Conservation (phyloP, 2,888 invertebrate genomes). For the Callyntrura guangdongensis region DNA sequence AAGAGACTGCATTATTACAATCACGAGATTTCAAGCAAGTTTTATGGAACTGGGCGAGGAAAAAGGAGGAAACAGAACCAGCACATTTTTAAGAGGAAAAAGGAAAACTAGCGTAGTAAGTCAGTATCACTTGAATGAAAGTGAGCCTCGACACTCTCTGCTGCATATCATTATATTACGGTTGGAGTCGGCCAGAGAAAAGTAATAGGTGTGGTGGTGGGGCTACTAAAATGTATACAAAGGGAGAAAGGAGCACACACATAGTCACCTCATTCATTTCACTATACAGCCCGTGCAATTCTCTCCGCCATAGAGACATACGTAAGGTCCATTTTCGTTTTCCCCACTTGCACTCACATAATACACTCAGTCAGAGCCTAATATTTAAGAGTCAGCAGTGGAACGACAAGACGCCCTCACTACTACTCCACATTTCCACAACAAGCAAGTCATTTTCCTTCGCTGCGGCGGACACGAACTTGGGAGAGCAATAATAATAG, state of each 20-base stretch:
- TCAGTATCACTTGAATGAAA: constrained; percentile 48
- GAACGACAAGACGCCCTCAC: constrained; percentile 38
- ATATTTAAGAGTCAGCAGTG: constrained; percentile 46
- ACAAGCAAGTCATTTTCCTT: not conserved
- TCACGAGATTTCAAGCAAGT: constrained; percentile 26
- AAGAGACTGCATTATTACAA: constrained; percentile 22
- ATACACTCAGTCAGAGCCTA: not conserved
- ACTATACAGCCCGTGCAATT: not conserved
- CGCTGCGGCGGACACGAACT: constrained; percentile 8
- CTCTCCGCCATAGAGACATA: not conserved
- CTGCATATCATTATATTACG: constrained; percentile 40
- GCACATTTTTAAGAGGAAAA: constrained; percentile 27
- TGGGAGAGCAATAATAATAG: constrained; percentile 33
- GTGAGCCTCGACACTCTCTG: constrained; percentile 28
- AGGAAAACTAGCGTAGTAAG: constrained; percentile 8
- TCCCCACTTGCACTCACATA: not conserved
- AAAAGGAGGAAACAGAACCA: constrained; percentile 3
- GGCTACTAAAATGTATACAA: not conserved
- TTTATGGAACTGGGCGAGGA: constrained; percentile 23
- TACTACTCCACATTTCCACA: constrained; percentile 36
- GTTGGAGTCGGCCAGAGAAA: constrained; percentile 26
- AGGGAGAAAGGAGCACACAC: not conserved
- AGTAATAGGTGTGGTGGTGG: constrained; percentile 54
- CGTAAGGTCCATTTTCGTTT: not conserved
- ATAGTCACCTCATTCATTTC: not conserved